phyloP scores from a whole-genome alignment of 2,113 vertebrate genomes.

The Gopherus flavomarginatus region DNA sequence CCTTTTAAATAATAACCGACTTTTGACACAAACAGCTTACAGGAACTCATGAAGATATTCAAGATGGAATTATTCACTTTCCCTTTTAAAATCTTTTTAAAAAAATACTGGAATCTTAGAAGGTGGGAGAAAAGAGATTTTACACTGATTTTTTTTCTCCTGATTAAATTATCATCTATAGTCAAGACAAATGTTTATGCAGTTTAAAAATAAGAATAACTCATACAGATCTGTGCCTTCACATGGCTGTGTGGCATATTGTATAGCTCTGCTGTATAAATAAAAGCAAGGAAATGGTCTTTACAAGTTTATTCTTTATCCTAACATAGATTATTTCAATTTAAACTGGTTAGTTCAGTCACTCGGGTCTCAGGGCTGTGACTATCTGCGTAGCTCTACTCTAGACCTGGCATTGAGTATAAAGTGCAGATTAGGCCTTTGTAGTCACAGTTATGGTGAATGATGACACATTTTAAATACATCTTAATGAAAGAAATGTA shows the following conservation, averaged over 20 bases:
- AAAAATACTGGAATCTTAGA: background rate
- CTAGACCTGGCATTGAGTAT: background rate
- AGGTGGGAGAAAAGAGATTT: background rate
- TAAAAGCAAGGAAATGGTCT: background rate
- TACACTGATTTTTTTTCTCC: background rate
- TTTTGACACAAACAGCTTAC: background rate
- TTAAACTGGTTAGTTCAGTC: accelerated
- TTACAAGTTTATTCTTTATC: background rate
- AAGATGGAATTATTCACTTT: background rate
- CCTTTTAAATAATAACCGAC: background rate
- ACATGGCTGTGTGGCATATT: background rate
- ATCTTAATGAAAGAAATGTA: background rate
- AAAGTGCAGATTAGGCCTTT: accelerated
- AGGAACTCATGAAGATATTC: background rate
- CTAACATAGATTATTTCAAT: background rate
- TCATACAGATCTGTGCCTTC: background rate
- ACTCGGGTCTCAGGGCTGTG: background rate
- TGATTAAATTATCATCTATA: background rate
- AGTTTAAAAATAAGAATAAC: background rate
- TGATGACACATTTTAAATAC: background rate
- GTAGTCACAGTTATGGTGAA: background rate
- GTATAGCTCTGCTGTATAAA: background rate
- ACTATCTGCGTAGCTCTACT: accelerated
- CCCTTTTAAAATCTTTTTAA: background rate
- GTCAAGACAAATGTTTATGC: background rate